phyloP scores from a whole-genome alignment of 2,888 invertebrate genomes.

The Atethmia centrago region DNA sequence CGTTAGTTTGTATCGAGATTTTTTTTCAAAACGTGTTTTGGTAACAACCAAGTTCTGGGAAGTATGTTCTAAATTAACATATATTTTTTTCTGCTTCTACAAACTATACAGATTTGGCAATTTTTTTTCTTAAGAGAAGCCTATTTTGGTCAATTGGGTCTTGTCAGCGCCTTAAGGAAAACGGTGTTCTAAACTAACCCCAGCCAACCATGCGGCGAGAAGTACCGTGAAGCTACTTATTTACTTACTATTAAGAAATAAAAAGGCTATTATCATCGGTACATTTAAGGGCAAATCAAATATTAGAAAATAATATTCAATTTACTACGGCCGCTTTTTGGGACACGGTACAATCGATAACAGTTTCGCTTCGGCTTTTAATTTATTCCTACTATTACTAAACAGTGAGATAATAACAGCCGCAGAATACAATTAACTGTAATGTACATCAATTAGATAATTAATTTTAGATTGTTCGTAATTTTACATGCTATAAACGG shows the following conservation, averaged over 20 bases:
- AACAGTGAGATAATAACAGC: background rate
- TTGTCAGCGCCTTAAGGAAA: conserved; percentile 9
- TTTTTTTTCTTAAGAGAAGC: no score
- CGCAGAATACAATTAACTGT: conserved; percentile 1
- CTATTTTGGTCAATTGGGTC: no score
- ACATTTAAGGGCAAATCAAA: conserved; percentile 76
- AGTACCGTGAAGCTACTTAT: conserved; percentile 49
- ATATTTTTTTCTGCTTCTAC: no score
- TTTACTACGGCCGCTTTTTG: conserved; percentile 69
- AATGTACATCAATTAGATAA: background rate
- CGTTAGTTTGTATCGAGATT: no score
- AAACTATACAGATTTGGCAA: no score
- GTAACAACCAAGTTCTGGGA: no score
- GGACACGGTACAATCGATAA: conserved; percentile 65
- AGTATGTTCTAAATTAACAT: no score
- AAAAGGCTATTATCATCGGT: conserved; percentile 70
- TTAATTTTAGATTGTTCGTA: conserved; percentile 4
- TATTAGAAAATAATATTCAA: conserved; percentile 74
- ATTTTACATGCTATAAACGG: conserved; percentile 4
- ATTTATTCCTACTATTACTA: background rate
- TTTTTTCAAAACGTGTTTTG: no score
- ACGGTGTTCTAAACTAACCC: background rate
- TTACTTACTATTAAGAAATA: conserved; percentile 64
- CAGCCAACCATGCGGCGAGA: background rate
- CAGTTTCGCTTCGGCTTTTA: conserved; percentile 24